These are phyloP conservation scores for Amyelois transitella DNA, from an alignment of 1,140 invertebrate species.

Conservation along the genomic window DNA sequence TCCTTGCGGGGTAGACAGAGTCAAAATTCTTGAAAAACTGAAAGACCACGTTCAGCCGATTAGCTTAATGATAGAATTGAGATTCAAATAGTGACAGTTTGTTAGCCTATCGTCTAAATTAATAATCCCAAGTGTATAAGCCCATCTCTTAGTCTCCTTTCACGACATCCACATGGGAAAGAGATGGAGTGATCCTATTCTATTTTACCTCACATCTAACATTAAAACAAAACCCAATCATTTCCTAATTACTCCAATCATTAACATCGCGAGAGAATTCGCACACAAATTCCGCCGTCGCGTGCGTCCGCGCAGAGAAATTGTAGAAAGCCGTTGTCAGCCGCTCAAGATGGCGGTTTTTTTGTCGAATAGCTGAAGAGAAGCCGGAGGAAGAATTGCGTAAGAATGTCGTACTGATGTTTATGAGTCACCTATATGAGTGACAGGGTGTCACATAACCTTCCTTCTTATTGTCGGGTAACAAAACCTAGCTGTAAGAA, in stretches of 20 bases:
- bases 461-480: too few species aligned
- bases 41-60: too few species aligned
- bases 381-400: neutral
- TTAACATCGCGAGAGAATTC: neutral
- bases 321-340: slow-evolving; percentile 32
- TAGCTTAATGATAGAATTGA: too few species aligned
- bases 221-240: neutral
- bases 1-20: too few species aligned
- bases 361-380: slow-evolving; percentile 24
- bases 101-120: too few species aligned
- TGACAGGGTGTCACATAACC: neutral
- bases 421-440: neutral
- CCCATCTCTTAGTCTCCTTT: too few species aligned
- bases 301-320: slow-evolving; percentile 37
- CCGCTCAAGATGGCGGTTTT: slow-evolving; percentile 25
- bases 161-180: too few species aligned
- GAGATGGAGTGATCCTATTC: too few species aligned
- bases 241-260: neutral
- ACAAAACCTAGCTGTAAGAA: too few species aligned
- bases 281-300: slow-evolving; percentile 4
- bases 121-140: too few species aligned
- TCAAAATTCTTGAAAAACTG: too few species aligned
- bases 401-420: neutral
- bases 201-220: neutral
- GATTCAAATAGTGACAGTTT: too few species aligned